phyloP scores from a whole-genome alignment of 2,888 invertebrate genomes.

The Hydriomena furcata region DNA sequence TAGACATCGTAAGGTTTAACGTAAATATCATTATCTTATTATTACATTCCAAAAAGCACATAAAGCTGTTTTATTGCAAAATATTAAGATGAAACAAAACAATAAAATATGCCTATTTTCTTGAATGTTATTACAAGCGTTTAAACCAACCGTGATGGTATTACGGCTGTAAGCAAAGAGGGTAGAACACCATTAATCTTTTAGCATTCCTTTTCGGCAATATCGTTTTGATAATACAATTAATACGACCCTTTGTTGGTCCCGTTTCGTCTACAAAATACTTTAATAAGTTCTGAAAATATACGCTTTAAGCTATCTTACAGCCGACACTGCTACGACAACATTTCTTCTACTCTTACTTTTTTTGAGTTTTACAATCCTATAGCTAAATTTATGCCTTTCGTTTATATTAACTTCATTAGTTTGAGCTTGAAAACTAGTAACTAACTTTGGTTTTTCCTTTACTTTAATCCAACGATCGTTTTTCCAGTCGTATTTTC shows the following conservation, averaged over 20 bases:
- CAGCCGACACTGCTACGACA: constrained; percentile 74
- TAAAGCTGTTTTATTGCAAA: constrained; percentile 24
- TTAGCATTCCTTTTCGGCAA: constrained; percentile 34
- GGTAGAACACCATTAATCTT: constrained; percentile 38
- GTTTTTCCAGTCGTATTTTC: constrained; percentile 76
- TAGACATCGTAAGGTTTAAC: constrained; percentile 16
- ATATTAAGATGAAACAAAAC: constrained; percentile 22
- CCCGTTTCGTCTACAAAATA: constrained; percentile 64
- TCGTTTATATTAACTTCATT: constrained; percentile 53
- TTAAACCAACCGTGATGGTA: constrained; percentile 23
- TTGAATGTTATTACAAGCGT: constrained; percentile 28
- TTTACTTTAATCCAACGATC: constrained; percentile 77
- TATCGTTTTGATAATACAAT: constrained; percentile 42
- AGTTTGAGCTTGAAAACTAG: constrained; percentile 26
- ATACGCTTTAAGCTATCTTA: constrained; percentile 60
- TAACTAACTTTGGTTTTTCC: constrained; percentile 50
- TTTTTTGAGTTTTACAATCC: constrained; percentile 69
- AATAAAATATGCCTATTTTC: constrained; percentile 27
- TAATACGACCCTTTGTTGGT: constrained; percentile 60
- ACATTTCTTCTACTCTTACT: constrained; percentile 72
- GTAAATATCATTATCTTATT: constrained; percentile 16
- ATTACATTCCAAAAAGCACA: constrained; percentile 22
- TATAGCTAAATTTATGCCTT: constrained; percentile 74
- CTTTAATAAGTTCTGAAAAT: constrained; percentile 42
- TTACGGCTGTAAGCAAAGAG: constrained; percentile 30